Evolutionary conservation across 2,113 vertebrate genomes (phyloP), one percentile per base, ranked within the genome.

Genomic region (Collichthys lucidus): DNA sequence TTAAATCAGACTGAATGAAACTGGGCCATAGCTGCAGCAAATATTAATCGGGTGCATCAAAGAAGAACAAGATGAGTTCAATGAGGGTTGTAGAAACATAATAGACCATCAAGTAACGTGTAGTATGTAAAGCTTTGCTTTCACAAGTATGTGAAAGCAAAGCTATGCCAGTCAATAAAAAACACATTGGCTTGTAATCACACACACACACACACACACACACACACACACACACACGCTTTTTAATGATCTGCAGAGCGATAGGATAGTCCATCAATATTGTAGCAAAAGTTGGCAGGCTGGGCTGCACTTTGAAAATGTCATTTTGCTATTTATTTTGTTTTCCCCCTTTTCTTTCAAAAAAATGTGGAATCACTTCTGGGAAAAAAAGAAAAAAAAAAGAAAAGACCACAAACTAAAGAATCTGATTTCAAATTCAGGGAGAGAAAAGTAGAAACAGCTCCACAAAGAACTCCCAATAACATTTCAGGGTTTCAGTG

Each of bases 21-120:
- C 50, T 31, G 22, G 16, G 50, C n/a, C 16, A 56, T 1, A 24
- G 17, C 16, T n/a, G 24, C n/a, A 29, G 50, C 10, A 75, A 63
- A 65, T 46, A 65, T 75, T 46, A 75, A 75, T n/a, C 24, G 29
- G 19, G 9, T 40, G 35, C 35, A 75, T 55, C 20, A 29, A 65
- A 29, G 60, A 64, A 14, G 47, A 74, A 26, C n/a, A 42, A 19
- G n/a, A 53, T n/a, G 20, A 65, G 9, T 65, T 4, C 26, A 64
- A 19, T 46, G 0, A 10, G 19, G 19, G 16, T 42, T 64, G 24
- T 20, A 50, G 50, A 56, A 76, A 65, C 11, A 31, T 3, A 12
- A 31, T 44, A 9, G 5, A 55, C 12, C 20, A 40, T 42, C 31
- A 22, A 40, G 31, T 6, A 19, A 52, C 65, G n/a, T n/a, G n/a